These are phyloP conservation scores for Sebastes kiyomatsui DNA, from an alignment of 2,797 vertebrate species.

Conservation along the genomic window DNA sequence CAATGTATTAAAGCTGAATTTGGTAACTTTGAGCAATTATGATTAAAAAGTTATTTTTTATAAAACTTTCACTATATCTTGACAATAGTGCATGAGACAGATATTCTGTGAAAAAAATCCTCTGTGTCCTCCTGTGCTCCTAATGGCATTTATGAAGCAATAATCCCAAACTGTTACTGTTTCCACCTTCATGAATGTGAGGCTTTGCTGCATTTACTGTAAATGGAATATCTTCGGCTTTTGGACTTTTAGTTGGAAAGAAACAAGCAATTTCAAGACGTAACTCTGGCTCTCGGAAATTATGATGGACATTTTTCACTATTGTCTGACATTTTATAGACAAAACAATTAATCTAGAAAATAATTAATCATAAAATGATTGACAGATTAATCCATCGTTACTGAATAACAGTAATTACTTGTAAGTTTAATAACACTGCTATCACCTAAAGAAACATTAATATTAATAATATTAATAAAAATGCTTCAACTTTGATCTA, in stretches of 20 bases:
- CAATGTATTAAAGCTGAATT: background rate
- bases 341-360: slow-evolving; percentile 1
- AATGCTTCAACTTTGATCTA: background rate
- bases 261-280: background rate
- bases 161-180: background rate
- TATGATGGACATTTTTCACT: background rate
- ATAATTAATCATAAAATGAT: slow-evolving; percentile 3
- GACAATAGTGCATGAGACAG: too few relatives aligned
- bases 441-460: slow-evolving; percentile 6
- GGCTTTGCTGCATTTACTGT: background rate
- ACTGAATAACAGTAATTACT: slow-evolving; percentile 12
- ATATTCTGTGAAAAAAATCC: background rate
- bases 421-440: background rate
- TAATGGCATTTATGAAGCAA: background rate
- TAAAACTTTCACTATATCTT: too few relatives aligned
- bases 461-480: too few relatives aligned
- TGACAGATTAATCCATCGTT: slow-evolving; percentile 9
- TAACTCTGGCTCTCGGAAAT: background rate
- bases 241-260: background rate
- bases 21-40: too few relatives aligned
- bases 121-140: background rate
- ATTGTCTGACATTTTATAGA: slow-evolving; percentile 4
- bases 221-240: background rate
- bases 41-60: too few relatives aligned
- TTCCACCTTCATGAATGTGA: background rate